Percentiles rank a stretch among this genome's conserved stretches.
phyloP scores from a whole-genome alignment of 2,113 vertebrate genomes.

The Vidua chalybeata region DNA sequence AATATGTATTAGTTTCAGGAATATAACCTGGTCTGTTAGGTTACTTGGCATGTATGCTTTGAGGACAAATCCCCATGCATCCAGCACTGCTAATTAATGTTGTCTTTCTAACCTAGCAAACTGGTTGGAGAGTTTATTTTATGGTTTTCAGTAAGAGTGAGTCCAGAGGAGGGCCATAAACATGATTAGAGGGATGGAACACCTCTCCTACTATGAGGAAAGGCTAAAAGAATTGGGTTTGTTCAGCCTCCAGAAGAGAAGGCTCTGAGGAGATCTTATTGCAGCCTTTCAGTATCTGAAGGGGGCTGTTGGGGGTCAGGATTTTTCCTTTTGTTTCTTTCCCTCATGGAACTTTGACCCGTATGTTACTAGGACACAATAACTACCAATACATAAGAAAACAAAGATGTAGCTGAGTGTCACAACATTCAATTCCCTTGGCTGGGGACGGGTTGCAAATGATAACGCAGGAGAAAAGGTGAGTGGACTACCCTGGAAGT shows the following conservation, averaged over 20 bases:
- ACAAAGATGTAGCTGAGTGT: neutral
- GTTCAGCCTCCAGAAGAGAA: too few species aligned
- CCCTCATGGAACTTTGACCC: neutral
- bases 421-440: neutral
- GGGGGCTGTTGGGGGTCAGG: neutral
- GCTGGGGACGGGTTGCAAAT: neutral
- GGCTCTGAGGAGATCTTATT: neutral
- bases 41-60: neutral
- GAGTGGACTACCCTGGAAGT: neutral
- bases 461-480: neutral
- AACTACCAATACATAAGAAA: neutral
- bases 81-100: neutral
- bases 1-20: neutral
- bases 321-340: neutral
- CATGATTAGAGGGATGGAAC: neutral
- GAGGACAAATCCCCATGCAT: neutral
- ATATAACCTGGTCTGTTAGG: neutral
- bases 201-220: neutral
- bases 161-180: neutral
- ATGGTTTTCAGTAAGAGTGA: neutral
- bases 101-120: neutral
- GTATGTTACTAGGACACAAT: neutral
- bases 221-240: neutral
- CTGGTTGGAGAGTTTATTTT: neutral
- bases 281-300: neutral